Evolutionary conservation across 2,797 vertebrate species (phyloP).

Genomic region (Chloroceryle inda): DNA sequence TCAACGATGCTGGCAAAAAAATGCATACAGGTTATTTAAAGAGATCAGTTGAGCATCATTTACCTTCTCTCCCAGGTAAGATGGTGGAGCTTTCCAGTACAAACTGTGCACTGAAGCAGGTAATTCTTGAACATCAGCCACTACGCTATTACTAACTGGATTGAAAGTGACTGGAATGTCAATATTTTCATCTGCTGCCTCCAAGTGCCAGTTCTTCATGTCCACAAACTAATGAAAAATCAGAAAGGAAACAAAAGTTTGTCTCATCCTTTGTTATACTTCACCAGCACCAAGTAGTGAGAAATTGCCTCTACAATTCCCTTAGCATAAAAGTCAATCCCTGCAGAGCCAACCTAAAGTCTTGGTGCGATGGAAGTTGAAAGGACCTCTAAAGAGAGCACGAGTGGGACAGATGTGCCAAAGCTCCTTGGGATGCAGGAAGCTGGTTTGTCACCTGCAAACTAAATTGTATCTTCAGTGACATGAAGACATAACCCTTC

Average conservation of each 20-base stretch:
- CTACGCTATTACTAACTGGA: conserved; percentile 87
- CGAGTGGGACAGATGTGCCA: background rate
- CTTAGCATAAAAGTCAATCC: background rate
- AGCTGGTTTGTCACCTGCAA: background rate
- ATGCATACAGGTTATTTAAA: background rate
- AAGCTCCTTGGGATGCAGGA: background rate
- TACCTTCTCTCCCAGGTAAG: conserved; percentile 93
- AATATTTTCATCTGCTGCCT: conserved; percentile 76
- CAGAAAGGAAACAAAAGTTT: background rate
- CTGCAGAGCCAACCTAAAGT: background rate
- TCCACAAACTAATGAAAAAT: conserved; percentile 86
- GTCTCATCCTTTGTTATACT: background rate
- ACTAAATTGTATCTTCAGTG: background rate
- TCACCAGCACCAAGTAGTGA: background rate
- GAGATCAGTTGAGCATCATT: background rate
- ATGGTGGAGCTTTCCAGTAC: conserved; percentile 90
- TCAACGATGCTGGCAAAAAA: background rate
- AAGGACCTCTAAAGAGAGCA: background rate
- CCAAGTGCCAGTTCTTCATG: conserved; percentile 90
- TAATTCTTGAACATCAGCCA: conserved; percentile 93
- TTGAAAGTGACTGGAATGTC: conserved; percentile 88
- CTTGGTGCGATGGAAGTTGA: background rate
- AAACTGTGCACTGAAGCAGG: conserved; percentile 80
- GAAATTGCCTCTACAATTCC: background rate
- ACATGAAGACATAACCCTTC: background rate